A percentile compares a stretch with the other conserved stretches of the same genome.
Evolutionary conservation across 2,888 invertebrate species (phyloP).

Genomic region (Drosophila subquinaria): DNA sequence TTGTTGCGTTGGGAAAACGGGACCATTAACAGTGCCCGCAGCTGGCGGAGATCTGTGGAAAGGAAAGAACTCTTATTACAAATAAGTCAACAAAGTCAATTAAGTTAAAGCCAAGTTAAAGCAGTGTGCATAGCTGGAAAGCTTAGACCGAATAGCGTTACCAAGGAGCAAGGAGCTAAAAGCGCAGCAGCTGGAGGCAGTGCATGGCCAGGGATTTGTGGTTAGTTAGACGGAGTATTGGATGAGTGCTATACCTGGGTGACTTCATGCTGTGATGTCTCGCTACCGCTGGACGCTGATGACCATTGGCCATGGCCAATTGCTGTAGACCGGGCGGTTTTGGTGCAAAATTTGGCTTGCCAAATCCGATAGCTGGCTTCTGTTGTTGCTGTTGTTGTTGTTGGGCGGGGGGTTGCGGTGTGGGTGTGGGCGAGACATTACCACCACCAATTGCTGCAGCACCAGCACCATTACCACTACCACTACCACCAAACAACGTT

Average conservation of each 20-base stretch:
- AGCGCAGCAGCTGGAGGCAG: constrained; percentile 25
- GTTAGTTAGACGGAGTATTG: constrained; percentile 21
- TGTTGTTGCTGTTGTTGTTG: constrained; percentile 45
- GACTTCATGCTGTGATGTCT: constrained; percentile 94
- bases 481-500: constrained; percentile 79
- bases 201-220: constrained; percentile 28
- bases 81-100: neutral
- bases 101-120: neutral
- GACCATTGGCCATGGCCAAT: constrained; percentile 84
- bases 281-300: constrained; percentile 87
- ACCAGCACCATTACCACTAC: constrained; percentile 50
- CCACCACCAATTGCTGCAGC: constrained; percentile 32
- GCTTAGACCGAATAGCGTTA: constrained; percentile 9
- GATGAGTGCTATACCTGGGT: constrained; percentile 87
- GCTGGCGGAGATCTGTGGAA: constrained; percentile 84
- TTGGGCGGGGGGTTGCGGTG: constrained; percentile 36
- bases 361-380: constrained; percentile 87
- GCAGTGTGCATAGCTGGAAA: constrained; percentile 24
- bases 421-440: constrained; percentile 42
- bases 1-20: constrained; percentile 83
- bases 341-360: constrained; percentile 94
- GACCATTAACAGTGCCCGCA: constrained; percentile 78
- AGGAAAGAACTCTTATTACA: neutral
- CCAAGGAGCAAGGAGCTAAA: constrained; percentile 8
- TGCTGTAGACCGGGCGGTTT: constrained; percentile 90